Conservation (phyloP, 2,888 invertebrate species). For the Trissonchulus sp. region DNA sequence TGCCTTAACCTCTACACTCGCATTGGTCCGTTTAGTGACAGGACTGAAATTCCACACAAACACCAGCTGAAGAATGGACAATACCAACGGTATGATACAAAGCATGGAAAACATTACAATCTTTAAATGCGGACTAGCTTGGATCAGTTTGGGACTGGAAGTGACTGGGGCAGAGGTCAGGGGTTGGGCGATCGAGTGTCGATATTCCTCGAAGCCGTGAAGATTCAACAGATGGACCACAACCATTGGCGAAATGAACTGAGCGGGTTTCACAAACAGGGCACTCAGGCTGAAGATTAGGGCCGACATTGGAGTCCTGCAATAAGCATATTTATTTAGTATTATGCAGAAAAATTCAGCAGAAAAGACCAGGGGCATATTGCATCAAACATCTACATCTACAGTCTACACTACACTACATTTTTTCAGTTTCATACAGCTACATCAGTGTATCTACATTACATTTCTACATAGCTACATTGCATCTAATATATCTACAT, state of each 20-base stretch:
- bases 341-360: not conserved
- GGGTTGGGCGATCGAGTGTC: not conserved
- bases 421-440: too few species aligned
- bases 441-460: too few species aligned
- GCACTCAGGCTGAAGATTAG: constrained; percentile 49
- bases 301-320: constrained; percentile 30
- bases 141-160: not conserved
- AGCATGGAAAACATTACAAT: not conserved
- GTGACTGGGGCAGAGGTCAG: too few species aligned
- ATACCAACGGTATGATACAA: not conserved
- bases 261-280: constrained; percentile 47
- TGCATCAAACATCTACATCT: too few species aligned
- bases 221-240: constrained; percentile 44
- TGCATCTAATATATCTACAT: too few species aligned
- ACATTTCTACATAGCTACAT: too few species aligned
- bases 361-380: not conserved
- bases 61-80: not conserved
- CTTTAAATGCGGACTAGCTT: not conserved
- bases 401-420: too few species aligned
- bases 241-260: constrained; percentile 46
- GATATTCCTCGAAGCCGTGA: not conserved
- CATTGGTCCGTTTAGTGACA: too few species aligned
- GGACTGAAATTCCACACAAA: not conserved
- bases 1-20: too few species aligned
- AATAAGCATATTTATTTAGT: not conserved